Percentiles rank a stretch among this genome's conserved stretches.
Conservation (phyloP, 2,888 invertebrate genomes). For the Agapostemon virescens region DNA sequence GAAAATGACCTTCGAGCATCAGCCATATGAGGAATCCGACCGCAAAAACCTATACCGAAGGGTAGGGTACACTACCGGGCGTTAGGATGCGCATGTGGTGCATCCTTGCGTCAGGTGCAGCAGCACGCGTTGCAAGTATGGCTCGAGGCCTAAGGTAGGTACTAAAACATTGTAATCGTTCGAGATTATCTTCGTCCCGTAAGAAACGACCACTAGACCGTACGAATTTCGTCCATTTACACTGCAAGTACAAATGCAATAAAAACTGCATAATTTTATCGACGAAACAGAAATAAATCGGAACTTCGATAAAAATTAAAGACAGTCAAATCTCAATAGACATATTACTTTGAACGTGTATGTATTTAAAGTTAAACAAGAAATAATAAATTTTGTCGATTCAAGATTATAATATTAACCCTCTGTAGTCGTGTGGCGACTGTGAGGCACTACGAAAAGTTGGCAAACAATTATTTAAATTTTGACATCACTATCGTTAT, state of each 20-base stretch:
- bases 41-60: conserved; percentile 48
- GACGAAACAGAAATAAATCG: neutral
- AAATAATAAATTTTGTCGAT: too few relatives aligned
- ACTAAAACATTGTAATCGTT: conserved; percentile 43
- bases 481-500: too few relatives aligned
- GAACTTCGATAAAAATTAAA: neutral
- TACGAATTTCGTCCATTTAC: neutral
- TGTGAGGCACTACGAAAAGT: too few relatives aligned
- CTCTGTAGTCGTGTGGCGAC: too few relatives aligned
- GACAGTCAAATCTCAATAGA: neutral
- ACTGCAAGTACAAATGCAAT: neutral
- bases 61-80: conserved; percentile 18
- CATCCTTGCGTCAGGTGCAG: conserved; percentile 43
- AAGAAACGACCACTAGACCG: neutral
- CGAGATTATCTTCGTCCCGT: conserved; percentile 4
- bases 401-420: too few relatives aligned
- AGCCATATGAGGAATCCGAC: conserved; percentile 24
- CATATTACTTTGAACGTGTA: neutral
- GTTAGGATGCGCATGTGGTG: conserved; percentile 48
- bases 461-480: too few relatives aligned
- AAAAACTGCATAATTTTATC: neutral
- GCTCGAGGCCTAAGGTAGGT: conserved; percentile 14
- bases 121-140: conserved; percentile 36
- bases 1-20: neutral
- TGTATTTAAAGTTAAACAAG: too few relatives aligned